Percentiles rank a stretch among this genome's conserved stretches.
Evolutionary conservation across 2,113 vertebrate genomes (phyloP).

Genomic region (Anhinga rufa): DNA sequence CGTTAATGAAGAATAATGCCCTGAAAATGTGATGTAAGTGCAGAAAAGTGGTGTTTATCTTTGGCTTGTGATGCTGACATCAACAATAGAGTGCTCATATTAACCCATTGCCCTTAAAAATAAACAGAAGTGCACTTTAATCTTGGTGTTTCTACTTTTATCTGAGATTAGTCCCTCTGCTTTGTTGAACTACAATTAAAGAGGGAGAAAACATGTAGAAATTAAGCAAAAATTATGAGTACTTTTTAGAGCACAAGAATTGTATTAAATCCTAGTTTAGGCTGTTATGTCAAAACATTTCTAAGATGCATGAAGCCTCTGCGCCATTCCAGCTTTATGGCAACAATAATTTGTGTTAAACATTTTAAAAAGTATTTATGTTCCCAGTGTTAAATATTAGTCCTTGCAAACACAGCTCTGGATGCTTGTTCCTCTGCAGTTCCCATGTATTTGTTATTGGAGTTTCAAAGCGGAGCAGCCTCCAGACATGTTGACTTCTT

Average conservation of each 20-base stretch:
- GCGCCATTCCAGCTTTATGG: not conserved
- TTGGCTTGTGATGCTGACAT: slow-evolving; percentile 62
- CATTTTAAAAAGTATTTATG: slow-evolving; percentile 31
- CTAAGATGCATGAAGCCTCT: slow-evolving; percentile 22
- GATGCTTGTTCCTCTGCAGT: not conserved
- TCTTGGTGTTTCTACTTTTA: slow-evolving; percentile 60
- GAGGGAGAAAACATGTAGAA: slow-evolving; percentile 35
- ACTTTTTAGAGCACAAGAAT: slow-evolving; percentile 45
- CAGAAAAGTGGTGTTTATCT: slow-evolving; percentile 62
- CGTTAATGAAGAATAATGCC: slow-evolving; percentile 65
- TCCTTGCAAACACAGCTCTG: not conserved
- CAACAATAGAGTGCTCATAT: slow-evolving; percentile 50
- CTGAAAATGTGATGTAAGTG: slow-evolving; percentile 53
- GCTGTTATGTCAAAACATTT: slow-evolving; percentile 56
- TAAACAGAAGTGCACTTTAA: slow-evolving; percentile 63
- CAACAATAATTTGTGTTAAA: slow-evolving; percentile 2
- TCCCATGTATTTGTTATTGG: not conserved
- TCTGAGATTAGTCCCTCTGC: slow-evolving; percentile 42
- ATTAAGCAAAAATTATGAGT: slow-evolving; percentile 53
- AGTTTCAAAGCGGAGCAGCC: not conserved
- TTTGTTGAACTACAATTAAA: slow-evolving; percentile 53
- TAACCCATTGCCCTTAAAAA: slow-evolving; percentile 69
- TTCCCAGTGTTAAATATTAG: slow-evolving; percentile 14
- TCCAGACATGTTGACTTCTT: not conserved
- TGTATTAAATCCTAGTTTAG: slow-evolving; percentile 55